Conservation (phyloP, 2,113 vertebrate genomes). For the Mirza zaza region DNA sequence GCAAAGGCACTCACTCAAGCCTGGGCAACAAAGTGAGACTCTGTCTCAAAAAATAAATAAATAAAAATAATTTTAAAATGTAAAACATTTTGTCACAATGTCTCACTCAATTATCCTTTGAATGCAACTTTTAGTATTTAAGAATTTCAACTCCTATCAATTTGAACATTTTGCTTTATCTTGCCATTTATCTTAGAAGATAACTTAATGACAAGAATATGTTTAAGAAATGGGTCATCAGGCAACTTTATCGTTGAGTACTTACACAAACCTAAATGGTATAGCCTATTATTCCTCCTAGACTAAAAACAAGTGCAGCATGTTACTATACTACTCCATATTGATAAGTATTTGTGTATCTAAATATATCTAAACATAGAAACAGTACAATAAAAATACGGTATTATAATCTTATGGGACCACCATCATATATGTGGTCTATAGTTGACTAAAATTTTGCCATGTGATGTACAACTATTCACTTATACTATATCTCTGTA, state of each 20-base stretch:
- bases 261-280: neutral
- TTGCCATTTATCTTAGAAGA: slow-evolving; percentile 21
- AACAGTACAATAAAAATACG: neutral
- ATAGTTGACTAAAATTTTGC: neutral
- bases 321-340: neutral
- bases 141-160: neutral
- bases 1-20: too few relatives aligned
- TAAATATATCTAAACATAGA: neutral
- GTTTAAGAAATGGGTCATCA: neutral
- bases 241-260: neutral
- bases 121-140: slow-evolving; percentile 36
- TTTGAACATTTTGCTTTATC: neutral
- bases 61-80: slow-evolving; percentile 47
- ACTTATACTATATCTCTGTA: neutral
- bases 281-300: neutral
- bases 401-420: neutral
- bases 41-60: too few relatives aligned
- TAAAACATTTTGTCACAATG: slow-evolving; percentile 13
- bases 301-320: neutral
- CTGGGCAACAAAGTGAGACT: too few relatives aligned
- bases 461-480: neutral
- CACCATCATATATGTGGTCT: too few relatives aligned
- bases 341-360: neutral
- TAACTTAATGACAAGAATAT: neutral
- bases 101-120: slow-evolving; percentile 27